Evolutionary conservation across 2,888 invertebrate species (phyloP).

Genomic region (Sphecodes monilicornis): DNA sequence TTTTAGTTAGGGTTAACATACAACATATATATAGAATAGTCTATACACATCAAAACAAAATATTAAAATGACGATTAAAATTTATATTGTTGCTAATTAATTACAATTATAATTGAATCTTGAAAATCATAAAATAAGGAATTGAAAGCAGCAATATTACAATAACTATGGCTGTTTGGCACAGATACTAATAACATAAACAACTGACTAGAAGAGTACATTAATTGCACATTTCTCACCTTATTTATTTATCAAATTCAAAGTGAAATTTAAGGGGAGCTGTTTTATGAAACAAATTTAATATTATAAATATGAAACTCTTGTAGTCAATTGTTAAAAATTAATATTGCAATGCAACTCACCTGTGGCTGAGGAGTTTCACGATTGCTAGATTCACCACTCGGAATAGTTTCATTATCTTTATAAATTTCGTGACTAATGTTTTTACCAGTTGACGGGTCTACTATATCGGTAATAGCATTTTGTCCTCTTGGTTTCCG

Average conservation of each 20-base stretch:
- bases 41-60: neutral
- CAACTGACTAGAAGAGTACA: slow-evolving; percentile 68
- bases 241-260: neutral
- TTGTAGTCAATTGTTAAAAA: slow-evolving; percentile 66
- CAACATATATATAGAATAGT: no score
- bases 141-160: slow-evolving; percentile 14
- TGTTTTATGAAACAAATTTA: neutral
- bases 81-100: neutral
- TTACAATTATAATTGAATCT: neutral
- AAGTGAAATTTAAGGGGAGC: neutral
- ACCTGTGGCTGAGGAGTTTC: slow-evolving; percentile 85
- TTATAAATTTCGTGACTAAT: slow-evolving; percentile 85
- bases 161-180: slow-evolving; percentile 61
- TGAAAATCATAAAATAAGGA: neutral
- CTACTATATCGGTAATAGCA: slow-evolving; percentile 84
- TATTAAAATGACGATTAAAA: neutral
- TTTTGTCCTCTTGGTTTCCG: slow-evolving; percentile 67
- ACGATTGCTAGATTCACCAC: slow-evolving; percentile 85
- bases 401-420: slow-evolving; percentile 84
- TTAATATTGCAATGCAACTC: slow-evolving; percentile 66
- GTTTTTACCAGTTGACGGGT: slow-evolving; percentile 86
- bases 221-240: slow-evolving; percentile 1
- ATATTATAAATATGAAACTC: slow-evolving; percentile 33
- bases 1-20: neutral
- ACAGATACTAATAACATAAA: slow-evolving; percentile 57